Base-by-base conservation (phyloP, 2,797 vertebrate genomes). In the Eurystomus glaucurus region DNA sequence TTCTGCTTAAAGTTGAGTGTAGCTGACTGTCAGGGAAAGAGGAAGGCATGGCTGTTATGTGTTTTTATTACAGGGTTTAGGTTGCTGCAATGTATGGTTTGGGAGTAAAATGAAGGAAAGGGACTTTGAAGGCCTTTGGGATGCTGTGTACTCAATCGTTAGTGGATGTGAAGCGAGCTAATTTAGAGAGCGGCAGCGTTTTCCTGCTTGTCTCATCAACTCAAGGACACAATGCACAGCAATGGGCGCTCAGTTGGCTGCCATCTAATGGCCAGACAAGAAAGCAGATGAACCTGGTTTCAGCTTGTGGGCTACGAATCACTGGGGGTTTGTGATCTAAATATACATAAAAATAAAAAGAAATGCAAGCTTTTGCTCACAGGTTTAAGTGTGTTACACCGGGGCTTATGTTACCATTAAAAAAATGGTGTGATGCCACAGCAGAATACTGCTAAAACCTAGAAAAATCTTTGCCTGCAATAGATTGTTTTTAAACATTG, bases 191-290 rank as follows among this genome's bases (percentile, higher is more conserved):
- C 45, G 4, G 88, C 57, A 61, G 81, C 71, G 0, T 92, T 95
- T 89, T 72, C 52, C 43, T 69, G 76, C 72, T 60, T 64, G 2
- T 93, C 90, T 51, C 52, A 11, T 46, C 12, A 39, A 39, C 33
- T 43, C 39, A 80, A 85, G 83, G 92, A 83, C 81, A 29, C 68
- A 1, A 18, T 11, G 84, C n/a, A 7, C 61, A 50, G 88, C 4
- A 2, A 23, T 25, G 90, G 88, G 15, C 2, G 21, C 39, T 96
- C 93, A 12, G 92, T 43, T 51, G 86, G 45, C 95, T 96, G 96
- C 96, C 97, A 96, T 85, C 94, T 97, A 96, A 93, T 71, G 96
- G 96, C 64, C 93, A 96, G 60, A 88, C 33, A 43, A 45, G 69
- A 92, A 51, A 91, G 71, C 84, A 74, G 64, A 41, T 21, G 18